Base-by-base conservation (phyloP, 2,888 invertebrate species). In the Drosophila kambysellisi region DNA sequence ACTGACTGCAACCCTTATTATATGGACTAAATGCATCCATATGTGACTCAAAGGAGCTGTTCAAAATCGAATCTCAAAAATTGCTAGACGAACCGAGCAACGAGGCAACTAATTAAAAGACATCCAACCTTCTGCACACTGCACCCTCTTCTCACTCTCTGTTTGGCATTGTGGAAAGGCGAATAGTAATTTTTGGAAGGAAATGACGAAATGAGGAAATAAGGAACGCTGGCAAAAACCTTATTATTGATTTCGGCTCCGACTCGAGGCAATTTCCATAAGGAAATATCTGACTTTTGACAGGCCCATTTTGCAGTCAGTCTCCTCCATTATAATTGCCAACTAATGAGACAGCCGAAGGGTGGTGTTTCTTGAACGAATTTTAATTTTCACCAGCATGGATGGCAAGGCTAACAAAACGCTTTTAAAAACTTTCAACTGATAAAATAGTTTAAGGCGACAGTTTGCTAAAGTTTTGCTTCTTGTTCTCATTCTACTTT, bases 251-350 rank as follows among this genome's bases (percentile, higher is more conserved):
- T 82, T 81, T 60, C 52, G 46, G 52, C 43, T 43, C 57, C 37
- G 33, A 46, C 59, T 58, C 57, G 37, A 68, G 71, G 76, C 67
- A 78, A 77, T 83, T 83, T 79, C 77, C 83, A 83, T 81, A 81
- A 79, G 83, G 64, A 83, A 83, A 81, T 79, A 86, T 83, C 77
- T 61, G 70, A 69, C 58, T 70, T 81, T 76, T 83, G 83, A 86
- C 86, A 82, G 82, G 60, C 74, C 57, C 76, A 81, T 78, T 80
- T 81, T 30, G 17, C 29, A 37, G 65, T 52, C 50, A 54, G 68
- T 35, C 20, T n/a, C 17, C 59, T 70, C 64, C 68, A 75, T 25
- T 8, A 46, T 81, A 76, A 83, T 83, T 79, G 83, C 70, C 76
- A 72, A 74, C 81, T 83, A 83, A 88, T 85, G 75, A 75, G 72